phyloP scores from a whole-genome alignment of 1,140 invertebrate species.

The Mizuhopecten yessoensis region DNA sequence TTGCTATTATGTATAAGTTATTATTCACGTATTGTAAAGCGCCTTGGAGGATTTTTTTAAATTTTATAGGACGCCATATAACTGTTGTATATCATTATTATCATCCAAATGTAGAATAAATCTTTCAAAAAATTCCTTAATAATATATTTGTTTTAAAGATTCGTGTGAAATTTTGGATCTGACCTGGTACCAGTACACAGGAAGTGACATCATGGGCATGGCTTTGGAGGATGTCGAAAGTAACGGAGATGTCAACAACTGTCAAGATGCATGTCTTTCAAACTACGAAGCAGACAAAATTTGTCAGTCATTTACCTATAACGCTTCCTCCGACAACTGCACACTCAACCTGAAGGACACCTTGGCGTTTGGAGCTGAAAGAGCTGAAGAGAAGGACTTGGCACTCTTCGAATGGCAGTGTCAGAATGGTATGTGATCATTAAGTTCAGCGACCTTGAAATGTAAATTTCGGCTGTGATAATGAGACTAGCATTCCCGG shows the following conservation, averaged over 20 bases:
- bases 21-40: too few species aligned
- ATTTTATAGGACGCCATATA: too few species aligned
- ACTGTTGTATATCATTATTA: too few species aligned
- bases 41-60: too few species aligned
- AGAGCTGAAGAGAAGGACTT: background rate
- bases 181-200: slow-evolving; percentile 67
- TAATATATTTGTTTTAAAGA: slow-evolving; percentile 61
- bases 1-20: too few species aligned
- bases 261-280: slow-evolving; percentile 64
- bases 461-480: too few species aligned
- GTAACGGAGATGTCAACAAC: slow-evolving; percentile 38
- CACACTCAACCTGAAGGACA: slow-evolving; percentile 58
- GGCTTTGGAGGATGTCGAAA: background rate
- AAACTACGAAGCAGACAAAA: slow-evolving; percentile 13
- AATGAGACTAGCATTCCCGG: too few species aligned
- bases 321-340: slow-evolving; percentile 61
- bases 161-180: slow-evolving; percentile 70
- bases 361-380: slow-evolving; percentile 38
- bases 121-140: too few species aligned
- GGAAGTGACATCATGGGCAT: slow-evolving; percentile 44
- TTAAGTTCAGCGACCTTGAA: too few species aligned
- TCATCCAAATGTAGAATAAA: too few species aligned
- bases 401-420: slow-evolving; percentile 70
- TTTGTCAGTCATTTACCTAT: slow-evolving; percentile 67
- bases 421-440: slow-evolving; percentile 70